These are phyloP conservation scores for Rhabditoides inermis DNA, from an alignment of 2,888 invertebrate species.

Conservation along the genomic window DNA sequence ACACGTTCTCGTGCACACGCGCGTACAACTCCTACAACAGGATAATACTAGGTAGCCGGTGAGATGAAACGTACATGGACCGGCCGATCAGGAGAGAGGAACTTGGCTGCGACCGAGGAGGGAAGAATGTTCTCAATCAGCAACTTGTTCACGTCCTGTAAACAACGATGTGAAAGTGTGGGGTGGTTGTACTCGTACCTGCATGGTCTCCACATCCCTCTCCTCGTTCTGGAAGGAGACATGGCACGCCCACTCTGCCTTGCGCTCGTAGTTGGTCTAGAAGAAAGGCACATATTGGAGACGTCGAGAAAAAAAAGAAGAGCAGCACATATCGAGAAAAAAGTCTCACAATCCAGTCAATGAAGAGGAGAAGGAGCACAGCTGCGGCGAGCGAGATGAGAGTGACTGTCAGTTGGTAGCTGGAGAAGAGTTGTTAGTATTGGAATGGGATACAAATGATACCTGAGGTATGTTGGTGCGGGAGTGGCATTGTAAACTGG, in stretches of 20 bases:
- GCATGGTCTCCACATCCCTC: conserved; percentile 88
- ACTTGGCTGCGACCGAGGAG: conserved; percentile 88
- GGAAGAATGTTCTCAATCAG: conserved; percentile 90
- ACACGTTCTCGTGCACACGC: conserved; percentile 81
- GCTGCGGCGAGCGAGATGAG: conserved; percentile 43
- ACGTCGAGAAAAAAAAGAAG: not conserved
- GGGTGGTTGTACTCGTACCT: conserved; percentile 66
- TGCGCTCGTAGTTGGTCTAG: conserved; percentile 53
- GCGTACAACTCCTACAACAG: conserved; percentile 75
- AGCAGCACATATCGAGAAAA: not conserved
- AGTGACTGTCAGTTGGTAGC: conserved; percentile 47
- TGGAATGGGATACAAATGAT: not conserved
- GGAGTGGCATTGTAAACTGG: conserved; percentile 28
- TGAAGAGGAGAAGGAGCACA: conserved; percentile 43
- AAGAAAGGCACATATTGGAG: conserved; percentile 4
- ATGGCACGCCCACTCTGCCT: conserved; percentile 88
- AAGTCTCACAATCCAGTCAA: conserved; percentile 50
- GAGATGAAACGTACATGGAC: conserved; percentile 60
- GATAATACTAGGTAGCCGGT: conserved; percentile 1
- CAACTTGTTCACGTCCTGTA: conserved; percentile 58
- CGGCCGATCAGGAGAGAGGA: conserved; percentile 66
- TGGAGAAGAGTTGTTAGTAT: conserved; percentile 5
- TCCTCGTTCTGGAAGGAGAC: conserved; percentile 81
- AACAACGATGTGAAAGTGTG: not conserved
- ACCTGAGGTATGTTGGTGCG: conserved; percentile 20